A percentile compares a stretch with the other conserved stretches of the same genome.
phyloP scores from a whole-genome alignment of 2,113 vertebrate species.

The Eurypyga helias region DNA sequence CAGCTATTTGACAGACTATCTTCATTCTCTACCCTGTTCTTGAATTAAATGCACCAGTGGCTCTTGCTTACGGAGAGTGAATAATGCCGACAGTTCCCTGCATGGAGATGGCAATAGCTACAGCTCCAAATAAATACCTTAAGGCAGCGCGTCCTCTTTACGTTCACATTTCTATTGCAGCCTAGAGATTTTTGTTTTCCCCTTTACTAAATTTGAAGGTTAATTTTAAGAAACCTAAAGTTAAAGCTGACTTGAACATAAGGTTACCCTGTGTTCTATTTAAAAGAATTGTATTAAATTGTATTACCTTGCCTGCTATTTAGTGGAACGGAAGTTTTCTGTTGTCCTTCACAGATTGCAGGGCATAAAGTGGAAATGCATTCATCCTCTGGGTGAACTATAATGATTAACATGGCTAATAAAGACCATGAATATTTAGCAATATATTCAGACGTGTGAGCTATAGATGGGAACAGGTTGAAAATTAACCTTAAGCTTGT shows the following conservation, averaged over 20 bases:
- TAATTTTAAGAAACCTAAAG: not conserved
- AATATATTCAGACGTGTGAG: not conserved
- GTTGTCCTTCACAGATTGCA: not conserved
- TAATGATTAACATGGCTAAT: not conserved
- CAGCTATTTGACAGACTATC: not conserved
- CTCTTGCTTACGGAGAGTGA: rapidly evolving
- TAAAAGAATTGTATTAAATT: not conserved
- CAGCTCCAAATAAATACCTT: not conserved
- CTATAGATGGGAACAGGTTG: not conserved
- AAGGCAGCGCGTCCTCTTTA: not conserved
- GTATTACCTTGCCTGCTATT: not conserved
- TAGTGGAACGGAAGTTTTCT: not conserved
- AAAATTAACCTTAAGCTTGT: not conserved
- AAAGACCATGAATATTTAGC: not conserved
- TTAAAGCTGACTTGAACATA: not conserved
- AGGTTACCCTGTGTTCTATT: not conserved
- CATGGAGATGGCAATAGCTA: not conserved
- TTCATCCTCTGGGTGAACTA: not conserved
- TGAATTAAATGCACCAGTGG: not conserved
- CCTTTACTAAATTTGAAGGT: not conserved
- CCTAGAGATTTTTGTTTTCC: not conserved
- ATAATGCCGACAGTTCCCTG: rapidly evolving
- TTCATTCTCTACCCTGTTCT: not conserved
- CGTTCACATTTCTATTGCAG: not conserved
- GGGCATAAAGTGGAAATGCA: not conserved